Conservation (phyloP, 2,888 invertebrate species). For the Gortyna flavago region DNA sequence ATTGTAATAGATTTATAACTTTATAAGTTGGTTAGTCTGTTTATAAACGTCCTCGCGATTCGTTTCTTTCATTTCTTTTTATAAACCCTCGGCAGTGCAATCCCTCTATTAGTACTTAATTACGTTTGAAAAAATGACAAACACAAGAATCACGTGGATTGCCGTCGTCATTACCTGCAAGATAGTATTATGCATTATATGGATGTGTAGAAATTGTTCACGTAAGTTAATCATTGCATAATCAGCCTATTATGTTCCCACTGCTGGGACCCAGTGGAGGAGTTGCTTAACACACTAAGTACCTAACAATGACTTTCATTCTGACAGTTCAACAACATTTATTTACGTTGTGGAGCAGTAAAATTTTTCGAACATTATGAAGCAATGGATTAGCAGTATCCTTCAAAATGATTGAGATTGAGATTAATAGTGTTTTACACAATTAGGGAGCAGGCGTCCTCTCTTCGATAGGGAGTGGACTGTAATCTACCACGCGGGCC, state of each 20-base stretch:
- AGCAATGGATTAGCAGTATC: neutral
- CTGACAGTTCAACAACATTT: neutral
- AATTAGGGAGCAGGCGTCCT: too few relatives aligned
- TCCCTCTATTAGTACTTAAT: neutral
- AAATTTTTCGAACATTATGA: neutral
- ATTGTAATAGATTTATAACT: neutral
- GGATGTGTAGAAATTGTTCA: neutral
- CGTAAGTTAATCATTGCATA: slow-evolving; percentile 5
- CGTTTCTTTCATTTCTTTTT: neutral
- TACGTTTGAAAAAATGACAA: neutral
- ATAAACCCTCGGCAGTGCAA: neutral
- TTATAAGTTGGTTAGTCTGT: neutral
- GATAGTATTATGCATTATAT: neutral
- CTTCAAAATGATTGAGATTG: neutral
- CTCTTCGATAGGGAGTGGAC: neutral
- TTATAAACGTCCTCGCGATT: neutral
- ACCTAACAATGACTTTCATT: neutral
- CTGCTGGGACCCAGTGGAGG: neutral
- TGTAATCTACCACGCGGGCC: neutral
- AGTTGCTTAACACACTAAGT: neutral
- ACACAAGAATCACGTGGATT: accelerated
- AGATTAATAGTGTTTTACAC: too few relatives aligned
- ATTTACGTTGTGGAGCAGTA: neutral
- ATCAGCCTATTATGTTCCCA: neutral
- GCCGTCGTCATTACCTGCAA: neutral